Conservation (phyloP, 1,140 invertebrate genomes). For the Ephestia elutella region DNA sequence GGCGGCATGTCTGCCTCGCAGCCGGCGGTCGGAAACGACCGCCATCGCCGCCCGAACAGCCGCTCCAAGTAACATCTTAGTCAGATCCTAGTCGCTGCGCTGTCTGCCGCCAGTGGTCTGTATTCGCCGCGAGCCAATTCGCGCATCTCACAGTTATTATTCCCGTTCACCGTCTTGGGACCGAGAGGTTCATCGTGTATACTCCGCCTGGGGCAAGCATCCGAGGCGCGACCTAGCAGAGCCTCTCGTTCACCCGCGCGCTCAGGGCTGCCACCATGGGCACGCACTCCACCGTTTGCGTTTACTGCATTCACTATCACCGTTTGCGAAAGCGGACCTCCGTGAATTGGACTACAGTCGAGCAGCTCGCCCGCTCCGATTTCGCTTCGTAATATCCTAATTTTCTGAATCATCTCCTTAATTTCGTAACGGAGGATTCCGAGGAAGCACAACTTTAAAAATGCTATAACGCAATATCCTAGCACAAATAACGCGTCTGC, state of each 20-base stretch:
- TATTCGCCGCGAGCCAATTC: conserved; percentile 73
- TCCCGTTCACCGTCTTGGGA: conserved; percentile 80
- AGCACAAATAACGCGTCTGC: conserved; percentile 88
- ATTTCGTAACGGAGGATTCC: conserved; percentile 90
- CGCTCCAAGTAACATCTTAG: conserved; percentile 78
- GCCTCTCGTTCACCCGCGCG: conserved; percentile 74
- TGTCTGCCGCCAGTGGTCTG: conserved; percentile 73
- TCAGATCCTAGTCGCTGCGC: conserved; percentile 77
- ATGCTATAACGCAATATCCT: conserved; percentile 92
- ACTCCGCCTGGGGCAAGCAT: conserved; percentile 71
- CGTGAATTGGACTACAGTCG: conserved; percentile 65
- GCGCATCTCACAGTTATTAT: conserved; percentile 85
- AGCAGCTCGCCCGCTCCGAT: conserved; percentile 65
- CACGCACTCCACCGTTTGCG: conserved; percentile 67
- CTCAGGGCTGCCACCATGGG: conserved; percentile 61
- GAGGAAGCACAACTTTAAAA: conserved; percentile 91
- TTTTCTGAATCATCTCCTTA: conserved; percentile 93
- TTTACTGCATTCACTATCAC: conserved; percentile 69
- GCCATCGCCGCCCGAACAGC: conserved; percentile 76
- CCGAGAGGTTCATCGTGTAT: conserved; percentile 72
- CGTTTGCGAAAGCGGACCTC: conserved; percentile 63
- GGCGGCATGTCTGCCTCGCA: conserved; percentile 72
- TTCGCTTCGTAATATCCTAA: conserved; percentile 77
- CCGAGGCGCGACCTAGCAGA: conserved; percentile 68
- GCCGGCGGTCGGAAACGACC: conserved; percentile 63